Conservation (phyloP, 2,797 vertebrate species). For the Glyptemys insculpta region DNA sequence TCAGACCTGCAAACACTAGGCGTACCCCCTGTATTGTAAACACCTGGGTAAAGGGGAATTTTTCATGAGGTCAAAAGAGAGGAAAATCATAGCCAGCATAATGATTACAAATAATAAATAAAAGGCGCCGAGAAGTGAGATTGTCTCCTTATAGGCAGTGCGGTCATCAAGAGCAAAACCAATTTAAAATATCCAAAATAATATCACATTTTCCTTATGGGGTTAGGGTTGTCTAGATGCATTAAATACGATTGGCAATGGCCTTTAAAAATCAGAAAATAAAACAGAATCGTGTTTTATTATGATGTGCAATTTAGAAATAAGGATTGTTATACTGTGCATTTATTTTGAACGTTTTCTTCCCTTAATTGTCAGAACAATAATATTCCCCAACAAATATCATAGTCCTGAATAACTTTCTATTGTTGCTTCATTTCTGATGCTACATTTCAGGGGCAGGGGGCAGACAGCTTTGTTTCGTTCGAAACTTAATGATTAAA, state of each 20-base stretch:
- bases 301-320: neutral
- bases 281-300: neutral
- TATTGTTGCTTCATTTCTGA: neutral
- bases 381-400: neutral
- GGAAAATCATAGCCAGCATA: neutral
- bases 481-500: neutral
- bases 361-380: neutral
- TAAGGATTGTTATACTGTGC: neutral
- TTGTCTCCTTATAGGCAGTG: neutral
- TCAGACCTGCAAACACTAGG: neutral
- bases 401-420: neutral
- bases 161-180: neutral
- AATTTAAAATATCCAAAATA: neutral
- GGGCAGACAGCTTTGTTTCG: neutral
- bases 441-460: neutral
- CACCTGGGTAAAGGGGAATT: neutral
- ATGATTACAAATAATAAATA: neutral
- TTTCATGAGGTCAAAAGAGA: neutral
- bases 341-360: neutral
- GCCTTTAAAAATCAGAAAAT: neutral
- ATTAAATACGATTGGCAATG: neutral
- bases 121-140: neutral
- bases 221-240: neutral
- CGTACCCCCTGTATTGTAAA: neutral
- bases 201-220: neutral